A percentile compares a stretch with the other conserved stretches of the same genome.
Conservation (phyloP, 2,888 invertebrate species). For the Cantharis rufa region DNA sequence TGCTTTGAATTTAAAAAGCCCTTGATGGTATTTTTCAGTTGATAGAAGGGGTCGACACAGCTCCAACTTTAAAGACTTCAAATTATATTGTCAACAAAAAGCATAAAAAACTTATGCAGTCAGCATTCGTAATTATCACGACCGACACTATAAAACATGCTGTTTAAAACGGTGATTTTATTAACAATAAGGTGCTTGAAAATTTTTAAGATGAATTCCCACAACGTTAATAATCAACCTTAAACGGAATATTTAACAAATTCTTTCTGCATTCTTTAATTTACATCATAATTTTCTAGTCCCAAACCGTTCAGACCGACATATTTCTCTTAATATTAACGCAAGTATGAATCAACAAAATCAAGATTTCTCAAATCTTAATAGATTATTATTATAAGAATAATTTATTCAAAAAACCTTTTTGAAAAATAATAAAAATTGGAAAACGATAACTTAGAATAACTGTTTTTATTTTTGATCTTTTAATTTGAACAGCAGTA, state of each 20-base stretch:
- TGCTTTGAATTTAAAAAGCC: constrained; percentile 20
- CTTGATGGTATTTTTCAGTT: constrained; percentile 23
- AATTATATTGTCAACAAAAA: neutral
- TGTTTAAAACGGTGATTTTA: neutral
- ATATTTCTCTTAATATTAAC: neutral
- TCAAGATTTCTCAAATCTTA: neutral
- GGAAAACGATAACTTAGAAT: too few species aligned
- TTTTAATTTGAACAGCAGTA: too few species aligned
- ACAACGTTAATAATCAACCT: neutral
- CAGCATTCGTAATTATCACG: neutral
- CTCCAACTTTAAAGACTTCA: neutral
- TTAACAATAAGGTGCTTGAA: neutral
- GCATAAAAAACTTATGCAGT: neutral
- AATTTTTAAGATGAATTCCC: neutral
- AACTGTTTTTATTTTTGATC: too few species aligned
- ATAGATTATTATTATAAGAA: neutral
- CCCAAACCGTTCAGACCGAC: neutral
- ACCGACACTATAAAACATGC: neutral
- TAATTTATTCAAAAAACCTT: neutral
- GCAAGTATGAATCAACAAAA: neutral
- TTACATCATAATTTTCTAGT: neutral
- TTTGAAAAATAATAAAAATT: too few species aligned
- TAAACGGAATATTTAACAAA: neutral
- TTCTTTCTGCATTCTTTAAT: neutral
- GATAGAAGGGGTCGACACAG: neutral